A percentile compares a stretch with the other conserved stretches of the same genome.
phyloP scores from a whole-genome alignment of 2,888 invertebrate species.

The Drosophila tanythrix region DNA sequence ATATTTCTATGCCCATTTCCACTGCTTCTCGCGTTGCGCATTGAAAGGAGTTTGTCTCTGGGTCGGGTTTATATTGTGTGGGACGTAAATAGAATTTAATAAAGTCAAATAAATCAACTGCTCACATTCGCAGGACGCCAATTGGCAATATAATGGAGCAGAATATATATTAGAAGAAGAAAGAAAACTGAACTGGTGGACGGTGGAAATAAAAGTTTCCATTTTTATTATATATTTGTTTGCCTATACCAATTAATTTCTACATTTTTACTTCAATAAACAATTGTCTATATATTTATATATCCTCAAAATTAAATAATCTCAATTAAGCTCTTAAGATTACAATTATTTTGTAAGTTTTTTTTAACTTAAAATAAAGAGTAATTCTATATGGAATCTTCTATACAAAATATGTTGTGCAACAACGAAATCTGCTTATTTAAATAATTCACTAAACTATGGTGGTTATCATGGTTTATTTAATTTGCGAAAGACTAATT shows the following conservation, averaged over 20 bases:
- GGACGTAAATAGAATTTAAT: constrained; percentile 47
- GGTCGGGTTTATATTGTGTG: constrained; percentile 19
- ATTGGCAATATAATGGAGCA: constrained; percentile 10
- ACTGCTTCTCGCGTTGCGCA: constrained; percentile 10
- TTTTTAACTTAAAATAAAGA: neutral
- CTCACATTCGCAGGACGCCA: neutral
- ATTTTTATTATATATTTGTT: neutral
- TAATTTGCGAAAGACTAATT: neutral
- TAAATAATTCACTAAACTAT: neutral
- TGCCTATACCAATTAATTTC: neutral
- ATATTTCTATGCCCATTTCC: constrained; percentile 55
- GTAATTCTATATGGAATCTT: neutral
- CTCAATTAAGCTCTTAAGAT: neutral
- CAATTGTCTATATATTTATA: neutral
- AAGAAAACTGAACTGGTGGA: neutral
- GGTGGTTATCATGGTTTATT: neutral
- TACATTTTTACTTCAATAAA: neutral
- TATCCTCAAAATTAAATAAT: neutral
- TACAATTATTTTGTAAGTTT: neutral
- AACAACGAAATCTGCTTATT: neutral
- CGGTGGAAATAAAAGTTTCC: neutral
- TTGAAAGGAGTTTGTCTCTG: constrained; percentile 45
- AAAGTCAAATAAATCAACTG: constrained; percentile 45
- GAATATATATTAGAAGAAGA: neutral
- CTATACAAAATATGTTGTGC: neutral